Conservation (phyloP, 2,888 invertebrate species). For the Tachina fera region DNA sequence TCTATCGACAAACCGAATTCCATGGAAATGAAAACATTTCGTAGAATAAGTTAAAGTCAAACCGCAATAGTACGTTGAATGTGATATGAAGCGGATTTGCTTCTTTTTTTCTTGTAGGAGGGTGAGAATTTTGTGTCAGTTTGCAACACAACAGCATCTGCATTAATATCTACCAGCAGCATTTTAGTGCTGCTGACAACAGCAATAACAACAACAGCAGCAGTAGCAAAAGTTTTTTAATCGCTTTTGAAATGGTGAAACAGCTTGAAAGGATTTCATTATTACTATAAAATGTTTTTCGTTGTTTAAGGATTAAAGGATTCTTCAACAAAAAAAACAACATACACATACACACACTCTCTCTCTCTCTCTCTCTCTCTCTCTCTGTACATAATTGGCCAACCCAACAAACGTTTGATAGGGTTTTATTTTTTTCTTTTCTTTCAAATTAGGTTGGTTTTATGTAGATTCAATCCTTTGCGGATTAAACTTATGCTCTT, state of each 20-base stretch:
- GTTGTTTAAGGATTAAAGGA: conserved; percentile 66
- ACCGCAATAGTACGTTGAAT: conserved; percentile 67
- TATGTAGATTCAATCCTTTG: too few relatives aligned
- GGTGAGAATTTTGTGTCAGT: conserved; percentile 13
- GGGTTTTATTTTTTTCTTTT: too few relatives aligned
- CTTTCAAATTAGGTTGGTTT: too few relatives aligned
- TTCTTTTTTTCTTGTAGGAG: conserved; percentile 17
- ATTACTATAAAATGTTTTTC: conserved; percentile 65
- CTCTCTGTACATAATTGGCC: too few relatives aligned
- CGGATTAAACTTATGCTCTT: too few relatives aligned
- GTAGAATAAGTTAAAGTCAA: conserved; percentile 68
- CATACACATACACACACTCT: conserved; percentile 8
- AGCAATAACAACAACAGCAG: conserved; percentile 12
- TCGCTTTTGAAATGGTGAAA: conserved; percentile 71
- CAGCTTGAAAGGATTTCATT: conserved; percentile 72
- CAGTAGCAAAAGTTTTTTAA: conserved; percentile 68
- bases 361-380: neutral
- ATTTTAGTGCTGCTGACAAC: conserved; percentile 27
- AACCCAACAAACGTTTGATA: too few relatives aligned
- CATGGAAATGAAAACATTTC: conserved; percentile 58
- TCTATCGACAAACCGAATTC: conserved; percentile 5
- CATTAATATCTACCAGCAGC: conserved; percentile 20
- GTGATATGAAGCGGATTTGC: conserved; percentile 39
- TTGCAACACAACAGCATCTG: conserved; percentile 8
- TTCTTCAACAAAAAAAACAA: conserved; percentile 52